Base-by-base conservation (phyloP, 2,113 vertebrate genomes). In the Phalacrocorax pelagicus region DNA sequence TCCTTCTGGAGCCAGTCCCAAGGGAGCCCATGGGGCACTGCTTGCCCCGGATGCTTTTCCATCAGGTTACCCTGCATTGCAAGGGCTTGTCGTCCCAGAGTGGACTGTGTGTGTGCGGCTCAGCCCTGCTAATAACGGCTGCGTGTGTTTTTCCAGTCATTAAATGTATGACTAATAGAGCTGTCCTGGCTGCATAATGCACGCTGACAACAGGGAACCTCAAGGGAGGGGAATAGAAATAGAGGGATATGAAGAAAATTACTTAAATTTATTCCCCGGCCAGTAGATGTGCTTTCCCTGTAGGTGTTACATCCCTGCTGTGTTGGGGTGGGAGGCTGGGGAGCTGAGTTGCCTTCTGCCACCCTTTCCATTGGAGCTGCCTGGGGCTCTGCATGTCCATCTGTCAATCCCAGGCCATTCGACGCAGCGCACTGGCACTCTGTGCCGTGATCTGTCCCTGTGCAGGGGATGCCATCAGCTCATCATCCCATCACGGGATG, bases 191-290 rank as follows among this genome's bases (percentile, higher is more conserved):
- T 38, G 66, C 66, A 7, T 7, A 72, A 83, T 20, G 67, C 89
- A 32, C 6, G 1, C 91, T 92, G 95, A 95, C 95, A 92, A 32
- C 86, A 54, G 34, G 67, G 20, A 95, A 75, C 89, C 91, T 4
- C 32, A 0, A 44, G 80, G 86, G 38, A 88, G 42, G n/a, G 54
- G 9, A 65, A 26, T 40, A 78, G 77, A 42, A 55, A 46, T 16
- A 32, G 22, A 34, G 51, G 12, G 6, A 12, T 17, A 10, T 0
- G 42, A 55, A 57, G 26, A 20, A 72, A 92, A 91, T 10, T 11
- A 14, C 72, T 81, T 27, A 47, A 2, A 8, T 79, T 38, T 51
- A 74, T 81, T 32, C 80, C 57, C 21, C 0, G 2, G 23, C 12
- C 75, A 4, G n/a, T 2, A 58, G 83, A 24, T 9, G 58, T 49